Base-by-base conservation (phyloP, 2,888 invertebrate species). In the Mythimna vitellina region DNA sequence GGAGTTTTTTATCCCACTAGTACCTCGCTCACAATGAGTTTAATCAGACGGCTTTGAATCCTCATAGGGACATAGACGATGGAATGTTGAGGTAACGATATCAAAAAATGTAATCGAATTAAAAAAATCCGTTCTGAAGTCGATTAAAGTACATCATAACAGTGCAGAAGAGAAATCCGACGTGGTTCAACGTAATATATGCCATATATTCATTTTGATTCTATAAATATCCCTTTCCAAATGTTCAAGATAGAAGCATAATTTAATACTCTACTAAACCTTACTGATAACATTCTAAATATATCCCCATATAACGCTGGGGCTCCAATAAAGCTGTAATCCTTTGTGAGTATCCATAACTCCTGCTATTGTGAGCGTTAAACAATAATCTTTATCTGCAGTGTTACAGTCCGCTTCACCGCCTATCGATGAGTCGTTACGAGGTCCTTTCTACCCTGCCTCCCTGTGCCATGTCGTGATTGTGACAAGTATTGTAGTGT, bases 341-440 rank as follows among this genome's bases (percentile, higher is more conserved):
- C 80, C 63, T 65, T 85, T 82, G 81, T 80, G 63, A 72, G 51
- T 56, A 70, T 78, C 83, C 76, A 81, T 84, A 85, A 72, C 76
- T 83, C 76, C 70, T 64, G 83, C 81, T 78, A 83, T 84, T 88
- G 88, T 89, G 82, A 49, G 57, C 83, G 83, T 86, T 86, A 87
- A 89, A 86, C 85, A 86, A 87, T 84, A 78, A 86, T 88, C 88
- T 90, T 89, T 90, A 90, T 89, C 89, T 86, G 49, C 73, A 79
- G 70, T 81, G 83, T 85, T 82, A 82, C 85, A 86, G 84, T 77
- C 53, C 80, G 72, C 82, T 85, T 84, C 86, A 86, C 82, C 82
- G 86, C 82, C 81, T 85, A 86, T 86, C 76, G 72, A 63, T 70
- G 56, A 56, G 66, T 70, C 65, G 65, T 69, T 83, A 72, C 51